phyloP scores from a whole-genome alignment of 2,113 vertebrate genomes.

The Poeciliopsis turrubarensis region DNA sequence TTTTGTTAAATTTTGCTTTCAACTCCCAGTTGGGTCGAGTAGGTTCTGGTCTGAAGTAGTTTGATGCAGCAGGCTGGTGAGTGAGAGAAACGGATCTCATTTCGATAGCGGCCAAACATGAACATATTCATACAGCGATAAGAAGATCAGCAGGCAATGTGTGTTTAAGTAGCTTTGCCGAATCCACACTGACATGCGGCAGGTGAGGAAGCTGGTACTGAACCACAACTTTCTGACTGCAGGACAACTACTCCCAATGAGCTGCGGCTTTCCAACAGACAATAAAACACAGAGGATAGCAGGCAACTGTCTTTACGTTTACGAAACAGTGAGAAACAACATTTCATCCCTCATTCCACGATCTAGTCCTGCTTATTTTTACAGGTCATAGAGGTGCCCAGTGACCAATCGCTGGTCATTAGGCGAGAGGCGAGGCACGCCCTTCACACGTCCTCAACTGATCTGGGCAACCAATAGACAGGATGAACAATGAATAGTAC shows the following conservation, averaged over 20 bases:
- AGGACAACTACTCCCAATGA: background rate
- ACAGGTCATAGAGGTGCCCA: background rate
- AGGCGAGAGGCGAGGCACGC: background rate
- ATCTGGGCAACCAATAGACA: too few species aligned
- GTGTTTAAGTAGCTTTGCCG: background rate
- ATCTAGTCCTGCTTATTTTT: too few species aligned
- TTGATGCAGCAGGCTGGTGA: background rate
- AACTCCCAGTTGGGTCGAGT: background rate
- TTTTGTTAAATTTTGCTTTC: background rate
- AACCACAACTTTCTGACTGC: background rate
- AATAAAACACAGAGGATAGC: too few species aligned
- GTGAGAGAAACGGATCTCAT: background rate
- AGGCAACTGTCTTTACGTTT: too few species aligned
- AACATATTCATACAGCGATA: background rate
- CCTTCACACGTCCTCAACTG: background rate
- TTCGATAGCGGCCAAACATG: background rate
- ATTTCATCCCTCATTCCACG: too few species aligned
- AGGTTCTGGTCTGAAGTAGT: background rate
- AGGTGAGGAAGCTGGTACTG: background rate
- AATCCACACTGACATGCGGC: background rate
- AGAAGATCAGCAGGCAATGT: background rate
- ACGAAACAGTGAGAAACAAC: too few species aligned
- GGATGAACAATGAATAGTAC: too few species aligned
- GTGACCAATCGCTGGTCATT: background rate
- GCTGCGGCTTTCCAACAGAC: too few species aligned